Conservation (phyloP, 2,888 invertebrate genomes). For the Tenthredo notha region DNA sequence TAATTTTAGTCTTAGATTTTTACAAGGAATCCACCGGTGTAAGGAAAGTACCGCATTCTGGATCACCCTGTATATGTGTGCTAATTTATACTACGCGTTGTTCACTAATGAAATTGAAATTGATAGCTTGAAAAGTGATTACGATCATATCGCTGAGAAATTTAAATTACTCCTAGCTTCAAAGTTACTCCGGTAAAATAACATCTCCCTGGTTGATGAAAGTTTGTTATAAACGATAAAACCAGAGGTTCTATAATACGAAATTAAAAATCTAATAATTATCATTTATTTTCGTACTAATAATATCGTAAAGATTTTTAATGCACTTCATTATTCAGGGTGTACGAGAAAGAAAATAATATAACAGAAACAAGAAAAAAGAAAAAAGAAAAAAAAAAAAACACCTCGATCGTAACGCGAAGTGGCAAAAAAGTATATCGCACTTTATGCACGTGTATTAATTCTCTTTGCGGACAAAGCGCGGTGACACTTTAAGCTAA, state of each 20-base stretch:
- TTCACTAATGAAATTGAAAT: slow-evolving; percentile 45
- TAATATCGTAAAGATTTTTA: not conserved
- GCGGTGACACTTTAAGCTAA: slow-evolving; percentile 40
- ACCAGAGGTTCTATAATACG: not conserved
- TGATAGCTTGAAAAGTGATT: slow-evolving; percentile 37
- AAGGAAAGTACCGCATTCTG: too few species aligned
- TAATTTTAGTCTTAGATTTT: too few species aligned
- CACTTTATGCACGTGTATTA: slow-evolving; percentile 21
- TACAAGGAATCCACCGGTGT: too few species aligned
- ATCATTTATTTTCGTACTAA: not conserved
- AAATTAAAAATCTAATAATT: slow-evolving; percentile 6
- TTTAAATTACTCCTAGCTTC: slow-evolving; percentile 33
- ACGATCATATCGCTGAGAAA: slow-evolving; percentile 29
- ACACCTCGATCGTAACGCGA: not conserved
- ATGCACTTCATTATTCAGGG: not conserved
- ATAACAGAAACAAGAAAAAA: not conserved
- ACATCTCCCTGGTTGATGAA: slow-evolving; percentile 20
- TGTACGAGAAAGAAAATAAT: not conserved
- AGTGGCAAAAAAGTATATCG: slow-evolving; percentile 5
- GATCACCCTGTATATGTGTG: too few species aligned
- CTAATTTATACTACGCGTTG: not conserved
- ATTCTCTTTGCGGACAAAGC: slow-evolving; percentile 9
- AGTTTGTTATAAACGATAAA: slow-evolving; percentile 24
- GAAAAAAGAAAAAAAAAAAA: not conserved
- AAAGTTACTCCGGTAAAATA: not conserved